These are phyloP conservation scores for Centroberyx gerrardi DNA, from an alignment of 2,797 vertebrate genomes.

Conservation along the genomic window DNA sequence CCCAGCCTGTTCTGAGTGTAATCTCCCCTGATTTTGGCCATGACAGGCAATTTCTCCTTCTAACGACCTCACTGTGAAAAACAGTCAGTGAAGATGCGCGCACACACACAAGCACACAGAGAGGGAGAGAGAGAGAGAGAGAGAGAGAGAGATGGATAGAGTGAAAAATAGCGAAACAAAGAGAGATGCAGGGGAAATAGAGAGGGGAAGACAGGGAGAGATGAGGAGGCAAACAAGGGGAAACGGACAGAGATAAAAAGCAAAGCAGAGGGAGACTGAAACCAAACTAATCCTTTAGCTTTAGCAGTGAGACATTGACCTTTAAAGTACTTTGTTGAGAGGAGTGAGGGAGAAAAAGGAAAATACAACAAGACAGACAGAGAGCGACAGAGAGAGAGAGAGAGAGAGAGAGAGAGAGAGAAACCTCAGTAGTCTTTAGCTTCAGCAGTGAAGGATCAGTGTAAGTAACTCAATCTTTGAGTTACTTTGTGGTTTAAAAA, in stretches of 20 bases:
- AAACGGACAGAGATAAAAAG: constrained; percentile 6
- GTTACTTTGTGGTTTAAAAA: constrained; percentile 1
- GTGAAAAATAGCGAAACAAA: constrained; percentile 8
- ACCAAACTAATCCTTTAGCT: constrained; percentile 48
- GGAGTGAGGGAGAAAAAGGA: not conserved
- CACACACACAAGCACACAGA: not conserved
- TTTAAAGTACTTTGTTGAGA: constrained; percentile 51
- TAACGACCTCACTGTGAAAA: constrained; percentile 45
- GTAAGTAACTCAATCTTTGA: constrained; percentile 1
- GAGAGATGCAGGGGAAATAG: not conserved
- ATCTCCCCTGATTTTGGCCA: constrained; percentile 65
- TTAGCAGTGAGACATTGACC: constrained; percentile 47
- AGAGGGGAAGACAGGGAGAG: constrained; percentile 3
- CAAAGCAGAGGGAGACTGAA: constrained; percentile 32
- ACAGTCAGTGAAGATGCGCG: constrained; percentile 14
- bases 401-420: not conserved
- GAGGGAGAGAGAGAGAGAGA: not conserved
- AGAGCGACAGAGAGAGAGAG: not conserved
- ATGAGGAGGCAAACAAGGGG: constrained; percentile 6
- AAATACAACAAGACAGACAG: not conserved
- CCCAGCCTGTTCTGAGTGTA: constrained; percentile 43
- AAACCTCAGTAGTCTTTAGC: constrained; percentile 3
- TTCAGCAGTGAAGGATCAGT: constrained; percentile 13
- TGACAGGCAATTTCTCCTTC: constrained; percentile 66
- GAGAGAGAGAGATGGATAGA: not conserved